A percentile compares a stretch with the other conserved stretches of the same genome.
Conservation (phyloP, 1,140 invertebrate genomes). For the Carposina sasakii region DNA sequence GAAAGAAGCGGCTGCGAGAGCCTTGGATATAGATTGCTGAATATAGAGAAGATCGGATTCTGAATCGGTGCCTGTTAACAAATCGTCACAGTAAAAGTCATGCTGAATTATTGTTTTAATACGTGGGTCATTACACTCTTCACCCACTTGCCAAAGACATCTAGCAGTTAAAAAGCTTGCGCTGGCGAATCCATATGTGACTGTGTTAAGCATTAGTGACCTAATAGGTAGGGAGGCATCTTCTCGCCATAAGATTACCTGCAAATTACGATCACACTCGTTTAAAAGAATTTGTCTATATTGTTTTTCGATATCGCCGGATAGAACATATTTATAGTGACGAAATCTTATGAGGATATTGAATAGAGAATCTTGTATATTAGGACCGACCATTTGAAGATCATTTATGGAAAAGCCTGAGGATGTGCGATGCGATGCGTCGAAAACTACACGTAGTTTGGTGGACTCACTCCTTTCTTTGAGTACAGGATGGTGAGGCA, state of each 20-base stretch:
- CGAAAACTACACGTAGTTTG: background rate
- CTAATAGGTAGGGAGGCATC: background rate
- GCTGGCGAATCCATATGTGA: background rate
- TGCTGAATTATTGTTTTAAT: background rate
- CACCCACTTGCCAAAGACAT: background rate
- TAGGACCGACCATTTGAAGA: background rate
- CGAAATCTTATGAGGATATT: background rate
- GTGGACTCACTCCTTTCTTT: background rate
- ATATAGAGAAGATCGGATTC: background rate
- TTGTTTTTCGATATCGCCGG: background rate
- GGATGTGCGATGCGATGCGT: background rate
- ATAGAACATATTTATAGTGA: background rate
- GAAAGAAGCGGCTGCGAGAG: background rate
- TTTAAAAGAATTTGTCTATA: background rate
- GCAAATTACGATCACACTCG: background rate
- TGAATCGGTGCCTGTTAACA: background rate
- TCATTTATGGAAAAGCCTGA: background rate
- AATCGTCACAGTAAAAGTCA: background rate
- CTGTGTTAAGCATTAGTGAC: background rate
- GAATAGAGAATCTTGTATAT: background rate
- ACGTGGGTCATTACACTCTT: background rate
- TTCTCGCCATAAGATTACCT: background rate
- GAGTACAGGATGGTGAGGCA: background rate
- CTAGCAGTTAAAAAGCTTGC: background rate
- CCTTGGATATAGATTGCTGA: background rate